phyloP scores from a whole-genome alignment of 2,797 vertebrate genomes.

The Brotogeris chrysoptera region DNA sequence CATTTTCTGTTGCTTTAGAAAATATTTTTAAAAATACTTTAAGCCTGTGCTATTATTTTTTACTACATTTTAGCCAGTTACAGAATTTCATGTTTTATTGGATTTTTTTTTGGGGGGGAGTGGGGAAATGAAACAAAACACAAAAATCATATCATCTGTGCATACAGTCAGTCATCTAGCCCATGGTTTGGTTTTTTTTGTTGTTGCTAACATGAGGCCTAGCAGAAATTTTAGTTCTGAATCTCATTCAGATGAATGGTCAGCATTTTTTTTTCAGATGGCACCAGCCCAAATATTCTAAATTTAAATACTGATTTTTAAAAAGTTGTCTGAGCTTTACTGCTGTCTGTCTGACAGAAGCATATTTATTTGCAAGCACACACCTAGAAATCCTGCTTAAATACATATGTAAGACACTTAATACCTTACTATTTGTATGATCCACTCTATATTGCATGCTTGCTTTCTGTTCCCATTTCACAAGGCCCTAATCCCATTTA shows the following conservation, averaged over 20 bases:
- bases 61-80: not conserved
- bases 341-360: not conserved
- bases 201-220: not conserved
- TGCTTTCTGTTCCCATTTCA: conserved; percentile 57
- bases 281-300: not conserved
- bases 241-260: not conserved
- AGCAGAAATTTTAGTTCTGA: not conserved
- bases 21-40: not conserved
- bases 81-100: not conserved
- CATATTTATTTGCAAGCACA: not conserved
- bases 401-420: not conserved
- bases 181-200: not conserved
- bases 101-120: fast-evolving
- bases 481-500: conserved; percentile 37
- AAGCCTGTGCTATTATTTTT: not conserved
- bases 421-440: not conserved
- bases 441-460: not conserved
- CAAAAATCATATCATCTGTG: conserved; percentile 18
- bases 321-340: not conserved
- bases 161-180: not conserved
- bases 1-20: not conserved
- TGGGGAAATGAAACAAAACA: not conserved
- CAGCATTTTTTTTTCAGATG: not conserved
- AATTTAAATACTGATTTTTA: not conserved
- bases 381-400: not conserved